Base-by-base conservation (phyloP, 2,888 invertebrate species). In the Volucella inanis region DNA sequence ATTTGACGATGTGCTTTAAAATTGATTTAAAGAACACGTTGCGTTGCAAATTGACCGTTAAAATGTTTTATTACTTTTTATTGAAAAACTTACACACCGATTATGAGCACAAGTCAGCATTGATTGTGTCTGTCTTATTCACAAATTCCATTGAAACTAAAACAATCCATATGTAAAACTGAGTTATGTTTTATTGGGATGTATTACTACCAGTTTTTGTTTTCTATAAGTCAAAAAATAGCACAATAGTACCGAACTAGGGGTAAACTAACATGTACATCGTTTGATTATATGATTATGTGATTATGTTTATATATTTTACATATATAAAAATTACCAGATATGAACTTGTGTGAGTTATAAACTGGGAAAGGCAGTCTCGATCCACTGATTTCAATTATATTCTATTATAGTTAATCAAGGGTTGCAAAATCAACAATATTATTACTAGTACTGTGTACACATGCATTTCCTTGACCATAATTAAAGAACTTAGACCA, bases 71-170 rank as follows among this genome's bases (percentile, higher is more conserved):
- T 76, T 41, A 12, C 10, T 8, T 22, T n/a, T 65, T 41, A 50
- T 55, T 59, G 50, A 22, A 50, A n/a, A 65, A 54, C 39, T 49
- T 43, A 10, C 50, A 49, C 54, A 54, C 12, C 59, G 43, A 41
- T 54, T 41, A 59, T 12, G 61, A 54, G 41, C 62, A 45, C 54
- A 31, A 41, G 65, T 41, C 45, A n/a, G 31, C 45, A 50, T 50
- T 50, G 0, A 43, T 80, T 71, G 54, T 57, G 68, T 57, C 85
- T 57, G 76, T 62, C 71, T 62, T 47, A 71, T 15, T 72, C 64
- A 68, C 85, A 55, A 71, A 67, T 76, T 85, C 85, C 85, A 85
- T 85, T 85, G 76, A 85, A 85, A 85, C 85, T 85, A 76, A 84
- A 84, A 6, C 31, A 31, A 31, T 31, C 6, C 6, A 31, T 31